Percentiles rank a stretch among this genome's conserved stretches.
Evolutionary conservation across 2,113 vertebrate genomes (phyloP).

Genomic region (Sinocyclocheilus maitianheensis): DNA sequence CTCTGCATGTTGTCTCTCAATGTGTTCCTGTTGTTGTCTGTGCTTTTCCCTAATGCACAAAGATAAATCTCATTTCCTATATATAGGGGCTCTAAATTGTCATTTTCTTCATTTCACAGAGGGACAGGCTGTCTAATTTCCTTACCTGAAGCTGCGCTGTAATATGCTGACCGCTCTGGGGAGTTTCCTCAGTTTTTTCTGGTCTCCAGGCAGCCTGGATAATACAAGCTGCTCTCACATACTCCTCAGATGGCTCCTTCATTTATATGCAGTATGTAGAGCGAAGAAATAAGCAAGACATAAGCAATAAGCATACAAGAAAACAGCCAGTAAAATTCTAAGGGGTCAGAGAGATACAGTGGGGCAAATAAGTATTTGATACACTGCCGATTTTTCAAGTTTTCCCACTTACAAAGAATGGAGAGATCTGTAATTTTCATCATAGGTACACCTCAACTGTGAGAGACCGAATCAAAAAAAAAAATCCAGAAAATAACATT

Average conservation of each 20-base stretch:
- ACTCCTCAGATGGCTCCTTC: conserved; percentile 67
- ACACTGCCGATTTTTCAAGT: no score
- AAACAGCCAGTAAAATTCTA: neutral
- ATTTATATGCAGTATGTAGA: neutral
- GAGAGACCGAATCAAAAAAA: no score
- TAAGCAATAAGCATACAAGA: neutral
- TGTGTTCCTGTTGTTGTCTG: conserved; percentile 71
- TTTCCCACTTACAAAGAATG: no score
- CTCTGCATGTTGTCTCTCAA: conserved; percentile 79
- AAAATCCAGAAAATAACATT: no score
- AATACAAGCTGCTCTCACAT: conserved; percentile 79
- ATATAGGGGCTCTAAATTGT: neutral
- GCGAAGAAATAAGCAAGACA: neutral
- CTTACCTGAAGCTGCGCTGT: conserved; percentile 91
- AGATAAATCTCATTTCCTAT: neutral
- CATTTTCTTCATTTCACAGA: neutral
- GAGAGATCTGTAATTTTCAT: no score
- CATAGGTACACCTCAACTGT: no score
- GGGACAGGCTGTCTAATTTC: neutral
- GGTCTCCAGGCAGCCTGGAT: conserved; percentile 91
- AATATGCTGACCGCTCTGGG: conserved; percentile 79
- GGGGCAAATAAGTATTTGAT: no score
- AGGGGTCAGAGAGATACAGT: neutral
- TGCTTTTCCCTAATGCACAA: conserved; percentile 75
- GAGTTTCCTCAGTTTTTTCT: conserved; percentile 85